A percentile compares a stretch with the other conserved stretches of the same genome.
Conservation (phyloP, 2,888 invertebrate species). For the Chymomyza fuscimana region DNA sequence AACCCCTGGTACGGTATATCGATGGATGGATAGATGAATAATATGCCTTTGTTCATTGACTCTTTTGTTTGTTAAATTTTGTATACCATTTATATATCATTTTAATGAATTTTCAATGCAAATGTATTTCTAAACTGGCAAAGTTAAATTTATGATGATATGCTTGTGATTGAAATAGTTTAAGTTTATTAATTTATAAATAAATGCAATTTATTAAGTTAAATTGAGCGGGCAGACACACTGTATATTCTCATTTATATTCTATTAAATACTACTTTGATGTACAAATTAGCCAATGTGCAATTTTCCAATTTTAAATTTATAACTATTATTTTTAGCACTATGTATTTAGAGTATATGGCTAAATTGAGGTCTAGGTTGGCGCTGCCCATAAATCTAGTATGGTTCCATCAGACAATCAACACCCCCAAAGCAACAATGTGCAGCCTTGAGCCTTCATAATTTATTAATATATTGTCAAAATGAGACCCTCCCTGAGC, state of each 20-base stretch:
- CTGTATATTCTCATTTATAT: no score
- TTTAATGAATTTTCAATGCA: conserved; percentile 63
- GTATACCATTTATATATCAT: conserved; percentile 49
- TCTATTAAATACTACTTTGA: neutral
- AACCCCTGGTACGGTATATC: neutral
- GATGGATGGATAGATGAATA: neutral
- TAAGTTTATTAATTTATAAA: neutral
- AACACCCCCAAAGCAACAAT: neutral
- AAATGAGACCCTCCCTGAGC: conserved; percentile 29
- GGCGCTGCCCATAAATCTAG: neutral
- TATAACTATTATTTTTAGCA: neutral
- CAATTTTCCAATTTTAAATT: neutral
- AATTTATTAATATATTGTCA: conserved; percentile 58
- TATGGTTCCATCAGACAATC: neutral
- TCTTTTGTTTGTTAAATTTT: neutral
- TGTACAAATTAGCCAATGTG: neutral
- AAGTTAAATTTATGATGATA: conserved; percentile 12
- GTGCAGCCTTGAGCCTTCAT: conserved; percentile 52
- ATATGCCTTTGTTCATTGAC: neutral
- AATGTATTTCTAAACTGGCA: neutral
- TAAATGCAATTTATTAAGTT: neutral
- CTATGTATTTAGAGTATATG: neutral
- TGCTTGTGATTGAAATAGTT: conserved; percentile 9
- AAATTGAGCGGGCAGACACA: neutral
- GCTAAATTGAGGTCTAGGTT: neutral